These are phyloP conservation scores for Diachrysia chrysitis DNA, from an alignment of 2,888 invertebrate genomes.

Conservation along the genomic window DNA sequence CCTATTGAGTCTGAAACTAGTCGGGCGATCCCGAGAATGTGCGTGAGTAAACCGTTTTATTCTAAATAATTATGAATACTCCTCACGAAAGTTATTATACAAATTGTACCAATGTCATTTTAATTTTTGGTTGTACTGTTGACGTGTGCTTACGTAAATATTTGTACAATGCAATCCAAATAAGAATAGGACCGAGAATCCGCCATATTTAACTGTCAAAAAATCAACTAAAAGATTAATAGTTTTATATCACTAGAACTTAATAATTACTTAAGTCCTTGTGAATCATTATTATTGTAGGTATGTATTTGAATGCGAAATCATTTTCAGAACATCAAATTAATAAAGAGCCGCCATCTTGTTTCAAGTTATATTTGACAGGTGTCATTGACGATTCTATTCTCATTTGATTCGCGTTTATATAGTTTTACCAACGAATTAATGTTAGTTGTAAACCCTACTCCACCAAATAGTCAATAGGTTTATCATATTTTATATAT, in stretches of 20 bases:
- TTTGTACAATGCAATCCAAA: not conserved
- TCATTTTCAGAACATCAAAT: no score
- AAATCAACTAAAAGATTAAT: not conserved
- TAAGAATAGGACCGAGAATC: not conserved
- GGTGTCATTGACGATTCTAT: not conserved
- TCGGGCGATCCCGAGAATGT: no score
- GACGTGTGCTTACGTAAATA: no score
- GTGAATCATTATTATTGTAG: not conserved
- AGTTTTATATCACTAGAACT: not conserved
- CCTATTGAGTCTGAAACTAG: no score
- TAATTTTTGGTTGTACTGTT: no score
- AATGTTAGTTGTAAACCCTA: conserved; percentile 43
- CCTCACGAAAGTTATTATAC: no score
- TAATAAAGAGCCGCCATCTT: not conserved
- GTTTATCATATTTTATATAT: conserved; percentile 29
- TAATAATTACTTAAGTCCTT: not conserved
- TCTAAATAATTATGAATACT: no score
- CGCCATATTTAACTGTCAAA: not conserved
- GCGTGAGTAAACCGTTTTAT: no score
- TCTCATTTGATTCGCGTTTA: conserved; percentile 2
- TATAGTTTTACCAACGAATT: conserved; percentile 49
- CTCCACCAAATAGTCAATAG: conserved; percentile 64
- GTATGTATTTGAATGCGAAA: no score
- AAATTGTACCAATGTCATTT: no score
- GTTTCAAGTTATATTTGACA: not conserved